These are phyloP conservation scores for Sebastes aleutianus DNA, from an alignment of 2,797 vertebrate genomes.

Conservation along the genomic window DNA sequence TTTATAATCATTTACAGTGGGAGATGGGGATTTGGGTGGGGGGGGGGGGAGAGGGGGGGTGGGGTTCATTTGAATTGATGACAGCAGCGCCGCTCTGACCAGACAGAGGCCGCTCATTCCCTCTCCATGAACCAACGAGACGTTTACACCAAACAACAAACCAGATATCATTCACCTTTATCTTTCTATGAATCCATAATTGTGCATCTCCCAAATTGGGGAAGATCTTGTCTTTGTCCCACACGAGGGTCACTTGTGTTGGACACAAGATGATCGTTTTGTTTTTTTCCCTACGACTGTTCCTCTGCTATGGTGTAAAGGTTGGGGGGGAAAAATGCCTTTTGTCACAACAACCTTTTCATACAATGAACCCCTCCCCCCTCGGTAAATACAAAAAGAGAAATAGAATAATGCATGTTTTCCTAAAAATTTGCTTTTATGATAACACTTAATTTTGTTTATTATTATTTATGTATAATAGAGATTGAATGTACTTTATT, in stretches of 20 bases:
- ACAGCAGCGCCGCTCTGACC: constrained; percentile 37
- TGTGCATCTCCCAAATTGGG: constrained; percentile 74
- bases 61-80: constrained; percentile 56
- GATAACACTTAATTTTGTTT: constrained; percentile 87
- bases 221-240: constrained; percentile 78
- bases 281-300: background rate
- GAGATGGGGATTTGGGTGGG: constrained; percentile 1
- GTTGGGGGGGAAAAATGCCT: constrained; percentile 79
- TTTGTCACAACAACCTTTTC: constrained; percentile 81
- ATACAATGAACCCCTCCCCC: constrained; percentile 83
- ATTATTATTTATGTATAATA: constrained; percentile 91
- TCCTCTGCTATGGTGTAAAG: constrained; percentile 60
- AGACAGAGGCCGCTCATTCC: constrained; percentile 22
- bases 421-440: constrained; percentile 87
- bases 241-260: constrained; percentile 1
- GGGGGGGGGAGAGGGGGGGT: background rate
- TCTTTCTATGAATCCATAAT: constrained; percentile 23
- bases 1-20: constrained; percentile 84
- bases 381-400: constrained; percentile 88
- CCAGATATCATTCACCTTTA: constrained; percentile 5
- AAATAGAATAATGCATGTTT: constrained; percentile 87
- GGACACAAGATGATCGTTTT: background rate
- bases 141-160: constrained; percentile 40
- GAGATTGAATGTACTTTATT: constrained; percentile 90
- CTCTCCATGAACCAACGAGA: constrained; percentile 46